phyloP scores from a whole-genome alignment of 2,797 vertebrate genomes.

The Propithecus deckenii region DNA sequence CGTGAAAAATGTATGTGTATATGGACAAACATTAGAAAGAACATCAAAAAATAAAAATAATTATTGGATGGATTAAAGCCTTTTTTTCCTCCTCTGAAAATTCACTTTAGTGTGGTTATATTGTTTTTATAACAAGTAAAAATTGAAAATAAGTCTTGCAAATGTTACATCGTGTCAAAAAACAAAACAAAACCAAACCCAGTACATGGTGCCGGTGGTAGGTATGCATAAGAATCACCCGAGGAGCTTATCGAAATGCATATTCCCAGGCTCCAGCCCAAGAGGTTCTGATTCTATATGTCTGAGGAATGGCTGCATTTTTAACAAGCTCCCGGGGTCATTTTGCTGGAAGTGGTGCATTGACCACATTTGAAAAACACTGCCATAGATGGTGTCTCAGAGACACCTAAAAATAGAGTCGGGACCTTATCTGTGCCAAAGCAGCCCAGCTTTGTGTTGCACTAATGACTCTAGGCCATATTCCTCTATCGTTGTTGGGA shows the following conservation, averaged over 20 bases:
- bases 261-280: not conserved
- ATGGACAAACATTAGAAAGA: constrained; percentile 9
- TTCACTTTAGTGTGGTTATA: not conserved
- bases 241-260: not conserved
- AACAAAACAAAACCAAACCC: not conserved
- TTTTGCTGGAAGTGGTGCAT: not conserved
- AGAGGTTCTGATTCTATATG: not conserved
- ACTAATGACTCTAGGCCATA: not conserved
- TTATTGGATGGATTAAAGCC: not conserved
- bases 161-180: not conserved
- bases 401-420: not conserved
- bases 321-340: not conserved
- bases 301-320: not conserved
- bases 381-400: not conserved
- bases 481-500: not conserved
- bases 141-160: not conserved
- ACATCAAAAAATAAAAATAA: not conserved
- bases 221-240: not conserved
- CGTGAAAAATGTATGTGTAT: not conserved
- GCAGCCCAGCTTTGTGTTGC: not conserved
- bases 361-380: not conserved
- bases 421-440: not conserved
- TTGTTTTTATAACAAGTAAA: not conserved
- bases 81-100: not conserved
- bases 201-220: not conserved